Percentiles rank a stretch among this genome's conserved stretches.
phyloP scores from a whole-genome alignment of 2,797 vertebrate species.

The Coendou prehensilis region DNA sequence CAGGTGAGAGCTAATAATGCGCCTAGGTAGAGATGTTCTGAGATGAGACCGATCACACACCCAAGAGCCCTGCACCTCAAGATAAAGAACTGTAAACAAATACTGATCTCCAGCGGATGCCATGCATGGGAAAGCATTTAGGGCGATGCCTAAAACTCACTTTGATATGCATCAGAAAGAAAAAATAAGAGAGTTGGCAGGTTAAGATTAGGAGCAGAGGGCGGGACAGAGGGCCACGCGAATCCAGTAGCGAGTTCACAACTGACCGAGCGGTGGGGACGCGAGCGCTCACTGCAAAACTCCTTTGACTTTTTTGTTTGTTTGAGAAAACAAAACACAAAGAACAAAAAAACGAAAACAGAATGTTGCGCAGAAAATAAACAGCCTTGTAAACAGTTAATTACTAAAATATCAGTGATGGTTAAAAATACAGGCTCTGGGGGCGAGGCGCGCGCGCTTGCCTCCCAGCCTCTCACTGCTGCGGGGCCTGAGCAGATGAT shows the following conservation, averaged over 20 bases:
- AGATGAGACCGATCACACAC: neutral
- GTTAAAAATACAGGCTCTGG: slow-evolving; percentile 73
- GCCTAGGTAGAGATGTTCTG: neutral
- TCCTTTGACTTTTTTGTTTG: neutral
- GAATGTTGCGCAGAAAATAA: slow-evolving; percentile 54
- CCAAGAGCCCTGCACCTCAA: neutral
- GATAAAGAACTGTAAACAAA: neutral
- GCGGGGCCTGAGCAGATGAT: neutral
- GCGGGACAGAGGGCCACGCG: neutral
- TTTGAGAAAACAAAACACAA: neutral
- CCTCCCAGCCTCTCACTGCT: neutral
- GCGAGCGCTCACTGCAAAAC: neutral
- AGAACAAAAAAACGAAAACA: neutral
- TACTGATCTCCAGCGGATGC: neutral
- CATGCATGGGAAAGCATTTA: neutral
- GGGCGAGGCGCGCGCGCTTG: neutral
- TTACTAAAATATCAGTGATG: slow-evolving; percentile 35
- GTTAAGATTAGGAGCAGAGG: neutral
- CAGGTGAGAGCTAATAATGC: neutral
- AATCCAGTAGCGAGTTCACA: neutral
- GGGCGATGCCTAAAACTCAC: neutral
- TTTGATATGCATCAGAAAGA: neutral
- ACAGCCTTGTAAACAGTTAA: slow-evolving; percentile 39
- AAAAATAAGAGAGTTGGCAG: neutral
- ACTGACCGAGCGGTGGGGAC: neutral